Percentiles rank a stretch among this genome's conserved stretches.
Evolutionary conservation across 1,140 invertebrate genomes (phyloP).

Genomic region (Ostrea edulis): DNA sequence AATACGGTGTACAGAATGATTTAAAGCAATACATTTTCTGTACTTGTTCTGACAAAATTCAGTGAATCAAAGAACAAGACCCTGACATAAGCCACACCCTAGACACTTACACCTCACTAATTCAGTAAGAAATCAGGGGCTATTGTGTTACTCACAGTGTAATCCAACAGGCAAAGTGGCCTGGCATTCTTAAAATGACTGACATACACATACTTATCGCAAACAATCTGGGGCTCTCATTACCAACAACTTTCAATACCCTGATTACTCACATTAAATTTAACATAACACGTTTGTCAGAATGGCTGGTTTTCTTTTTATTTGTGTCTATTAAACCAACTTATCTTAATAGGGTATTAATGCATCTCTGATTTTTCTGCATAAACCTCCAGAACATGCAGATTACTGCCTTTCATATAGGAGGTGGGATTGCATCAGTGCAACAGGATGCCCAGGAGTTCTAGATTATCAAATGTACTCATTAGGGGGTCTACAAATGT

Average conservation of each 20-base stretch:
- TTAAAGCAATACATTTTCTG: too few relatives aligned
- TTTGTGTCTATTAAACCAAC: slow-evolving; percentile 8
- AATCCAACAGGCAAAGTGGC: slow-evolving; percentile 11
- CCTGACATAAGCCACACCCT: background rate
- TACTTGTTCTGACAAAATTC: too few relatives aligned
- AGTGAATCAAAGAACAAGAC: too few relatives aligned
- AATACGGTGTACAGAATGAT: too few relatives aligned
- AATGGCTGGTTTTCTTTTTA: background rate
- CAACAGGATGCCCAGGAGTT: background rate
- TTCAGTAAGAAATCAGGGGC: background rate
- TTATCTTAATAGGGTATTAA: background rate
- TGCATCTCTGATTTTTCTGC: background rate
- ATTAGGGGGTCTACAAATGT: background rate
- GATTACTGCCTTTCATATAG: background rate
- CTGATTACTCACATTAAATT: background rate
- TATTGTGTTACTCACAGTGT: background rate
- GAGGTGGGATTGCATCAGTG: background rate
- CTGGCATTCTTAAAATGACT: background rate
- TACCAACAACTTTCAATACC: slow-evolving; percentile 16
- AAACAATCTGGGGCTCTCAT: background rate
- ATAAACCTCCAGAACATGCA: background rate
- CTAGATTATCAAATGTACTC: background rate
- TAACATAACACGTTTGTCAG: background rate
- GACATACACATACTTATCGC: slow-evolving; percentile 28
- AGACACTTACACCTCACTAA: background rate